Percentiles rank a stretch among this genome's conserved stretches.
Evolutionary conservation across 2,797 vertebrate genomes (phyloP).

Genomic region (Pseudochromis fuscus): DNA sequence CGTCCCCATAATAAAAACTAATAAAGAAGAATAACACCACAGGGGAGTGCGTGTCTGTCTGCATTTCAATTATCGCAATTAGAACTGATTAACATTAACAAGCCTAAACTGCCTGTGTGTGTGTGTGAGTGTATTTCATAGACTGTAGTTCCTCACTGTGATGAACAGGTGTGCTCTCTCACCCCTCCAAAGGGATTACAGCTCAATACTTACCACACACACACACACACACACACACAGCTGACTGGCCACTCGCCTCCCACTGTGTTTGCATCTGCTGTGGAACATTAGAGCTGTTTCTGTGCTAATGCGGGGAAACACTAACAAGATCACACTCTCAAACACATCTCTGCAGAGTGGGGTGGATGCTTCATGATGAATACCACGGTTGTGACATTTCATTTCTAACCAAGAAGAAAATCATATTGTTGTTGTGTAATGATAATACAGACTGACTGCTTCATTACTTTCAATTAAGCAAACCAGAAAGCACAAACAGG

Average conservation of each 20-base stretch:
- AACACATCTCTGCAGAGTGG: background rate
- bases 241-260: conserved; percentile 25
- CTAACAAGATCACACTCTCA: background rate
- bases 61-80: conserved; percentile 3
- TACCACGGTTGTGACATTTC: too few relatives aligned
- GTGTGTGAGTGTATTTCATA: background rate
- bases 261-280: conserved; percentile 54
- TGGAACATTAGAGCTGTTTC: conserved; percentile 19
- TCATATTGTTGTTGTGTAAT: background rate
- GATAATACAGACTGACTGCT: background rate
- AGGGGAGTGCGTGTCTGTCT: background rate
- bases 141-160: conserved; percentile 7
- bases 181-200: conserved; percentile 14
- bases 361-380: background rate
- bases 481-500: too few relatives aligned
- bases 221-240: background rate
- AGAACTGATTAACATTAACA: conserved; percentile 24
- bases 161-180: conserved; percentile 52
- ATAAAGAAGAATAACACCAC: background rate
- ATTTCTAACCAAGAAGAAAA: background rate
- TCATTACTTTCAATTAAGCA: too few relatives aligned
- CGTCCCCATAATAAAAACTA: background rate
- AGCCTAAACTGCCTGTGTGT: conserved; percentile 1
- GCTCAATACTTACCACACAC: conserved; percentile 8
- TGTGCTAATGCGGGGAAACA: conserved; percentile 18